phyloP scores from a whole-genome alignment of 1,140 invertebrate species.

The Phocides pigmalion region DNA sequence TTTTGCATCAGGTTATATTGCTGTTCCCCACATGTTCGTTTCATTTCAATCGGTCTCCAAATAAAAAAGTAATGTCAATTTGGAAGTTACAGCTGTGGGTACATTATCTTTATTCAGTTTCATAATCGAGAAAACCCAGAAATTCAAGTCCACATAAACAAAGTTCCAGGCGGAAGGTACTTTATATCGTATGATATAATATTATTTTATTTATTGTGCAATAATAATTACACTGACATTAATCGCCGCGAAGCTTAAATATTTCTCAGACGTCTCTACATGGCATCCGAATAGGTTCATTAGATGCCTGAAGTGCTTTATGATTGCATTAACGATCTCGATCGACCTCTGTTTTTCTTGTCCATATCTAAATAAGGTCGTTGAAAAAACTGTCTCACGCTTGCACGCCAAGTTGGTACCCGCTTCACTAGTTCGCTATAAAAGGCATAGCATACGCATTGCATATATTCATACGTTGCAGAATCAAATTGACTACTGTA shows the following conservation, averaged over 20 bases:
- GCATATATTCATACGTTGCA: slow-evolving; percentile 7
- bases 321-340: slow-evolving; percentile 19
- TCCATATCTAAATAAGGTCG: slow-evolving; percentile 3
- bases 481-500: not conserved
- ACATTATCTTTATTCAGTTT: no score
- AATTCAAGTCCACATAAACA: no score
- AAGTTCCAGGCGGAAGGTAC: no score
- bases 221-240: slow-evolving; percentile 25
- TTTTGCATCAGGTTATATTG: no score
- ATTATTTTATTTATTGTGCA: slow-evolving; percentile 12
- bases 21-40: no score
- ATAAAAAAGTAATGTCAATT: no score
- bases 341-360: slow-evolving; percentile 12
- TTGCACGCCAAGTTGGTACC: not conserved
- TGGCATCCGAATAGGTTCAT: slow-evolving; percentile 25
- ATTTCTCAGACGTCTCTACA: not conserved
- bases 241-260: slow-evolving; percentile 16
- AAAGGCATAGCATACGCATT: slow-evolving; percentile 2
- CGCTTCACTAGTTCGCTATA: slow-evolving; percentile 14
- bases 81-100: no score
- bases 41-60: no score
- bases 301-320: slow-evolving; percentile 8
- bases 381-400: slow-evolving; percentile 11
- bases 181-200: no score
- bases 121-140: no score